Percentiles rank a stretch among this genome's conserved stretches.
phyloP scores from a whole-genome alignment of 1,140 invertebrate species.

The Platyura marginata region DNA sequence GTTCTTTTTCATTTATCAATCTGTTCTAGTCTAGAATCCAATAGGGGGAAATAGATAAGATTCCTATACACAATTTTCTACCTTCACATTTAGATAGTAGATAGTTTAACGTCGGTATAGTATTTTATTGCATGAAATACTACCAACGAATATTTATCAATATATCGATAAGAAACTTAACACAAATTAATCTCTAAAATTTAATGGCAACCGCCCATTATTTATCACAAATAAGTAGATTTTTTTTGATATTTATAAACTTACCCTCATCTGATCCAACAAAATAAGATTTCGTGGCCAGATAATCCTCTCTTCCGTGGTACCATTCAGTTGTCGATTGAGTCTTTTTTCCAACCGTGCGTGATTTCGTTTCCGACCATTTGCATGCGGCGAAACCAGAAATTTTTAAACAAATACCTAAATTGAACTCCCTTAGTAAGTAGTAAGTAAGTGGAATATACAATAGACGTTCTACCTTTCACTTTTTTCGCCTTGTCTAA shows the following conservation, averaged over 20 bases:
- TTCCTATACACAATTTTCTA: too few relatives aligned
- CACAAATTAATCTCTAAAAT: too few relatives aligned
- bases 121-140: too few relatives aligned
- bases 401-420: background rate
- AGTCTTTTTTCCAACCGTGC: conserved; percentile 3
- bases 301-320: conserved; percentile 17
- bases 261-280: conserved; percentile 18
- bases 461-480: conserved; percentile 19
- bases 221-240: conserved; percentile 23
- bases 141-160: too few relatives aligned
- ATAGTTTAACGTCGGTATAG: too few relatives aligned
- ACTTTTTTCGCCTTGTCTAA: conserved; percentile 29
- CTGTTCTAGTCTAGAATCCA: too few relatives aligned
- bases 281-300: conserved; percentile 15
- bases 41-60: too few relatives aligned
- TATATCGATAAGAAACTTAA: too few relatives aligned
- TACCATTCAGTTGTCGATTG: conserved; percentile 5
- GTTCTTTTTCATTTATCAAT: too few relatives aligned
- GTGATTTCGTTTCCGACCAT: background rate
- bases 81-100: too few relatives aligned
- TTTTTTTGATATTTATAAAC: conserved; percentile 6
- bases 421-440: too few relatives aligned
- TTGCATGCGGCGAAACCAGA: background rate
- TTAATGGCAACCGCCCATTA: too few relatives aligned
- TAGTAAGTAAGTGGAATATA: conserved; percentile 1